Percentiles rank a stretch among this genome's conserved stretches.
Conservation (phyloP, 1,140 invertebrate species). For the Leptinotarsa defecta region DNA sequence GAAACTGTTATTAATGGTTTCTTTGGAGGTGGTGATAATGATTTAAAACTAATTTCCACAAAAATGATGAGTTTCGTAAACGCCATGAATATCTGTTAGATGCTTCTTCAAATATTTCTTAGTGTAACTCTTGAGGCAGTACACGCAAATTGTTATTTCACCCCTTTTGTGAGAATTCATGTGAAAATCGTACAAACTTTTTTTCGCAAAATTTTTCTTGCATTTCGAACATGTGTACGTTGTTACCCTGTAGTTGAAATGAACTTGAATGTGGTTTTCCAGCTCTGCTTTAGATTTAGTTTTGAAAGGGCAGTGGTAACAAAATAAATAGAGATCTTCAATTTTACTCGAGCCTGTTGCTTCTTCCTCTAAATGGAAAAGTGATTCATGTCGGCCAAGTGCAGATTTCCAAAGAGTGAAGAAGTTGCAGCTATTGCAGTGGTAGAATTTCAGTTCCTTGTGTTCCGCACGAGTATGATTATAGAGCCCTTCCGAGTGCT, state of each 20-base stretch:
- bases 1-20: too few species aligned
- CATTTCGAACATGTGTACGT: background rate
- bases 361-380: background rate
- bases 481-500: constrained; percentile 3
- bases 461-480: background rate
- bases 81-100: background rate
- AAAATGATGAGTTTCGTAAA: background rate
- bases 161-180: background rate
- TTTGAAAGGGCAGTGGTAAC: constrained; percentile 7
- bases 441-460: constrained; percentile 12
- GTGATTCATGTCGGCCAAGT: background rate
- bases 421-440: constrained; percentile 7
- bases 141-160: background rate
- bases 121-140: background rate
- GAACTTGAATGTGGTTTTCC: background rate
- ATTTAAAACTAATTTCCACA: too few species aligned
- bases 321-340: constrained; percentile 5
- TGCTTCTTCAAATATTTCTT: constrained; percentile 13
- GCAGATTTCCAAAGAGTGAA: constrained; percentile 12
- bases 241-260: background rate
- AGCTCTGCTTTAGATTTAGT: constrained; percentile 1
- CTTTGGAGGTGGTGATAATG: too few species aligned
- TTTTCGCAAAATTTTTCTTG: background rate
- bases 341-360: background rate
- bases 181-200: background rate